Evolutionary conservation across 2,797 vertebrate species (phyloP).

Genomic region (Sternarchorhynchus goeldii): DNA sequence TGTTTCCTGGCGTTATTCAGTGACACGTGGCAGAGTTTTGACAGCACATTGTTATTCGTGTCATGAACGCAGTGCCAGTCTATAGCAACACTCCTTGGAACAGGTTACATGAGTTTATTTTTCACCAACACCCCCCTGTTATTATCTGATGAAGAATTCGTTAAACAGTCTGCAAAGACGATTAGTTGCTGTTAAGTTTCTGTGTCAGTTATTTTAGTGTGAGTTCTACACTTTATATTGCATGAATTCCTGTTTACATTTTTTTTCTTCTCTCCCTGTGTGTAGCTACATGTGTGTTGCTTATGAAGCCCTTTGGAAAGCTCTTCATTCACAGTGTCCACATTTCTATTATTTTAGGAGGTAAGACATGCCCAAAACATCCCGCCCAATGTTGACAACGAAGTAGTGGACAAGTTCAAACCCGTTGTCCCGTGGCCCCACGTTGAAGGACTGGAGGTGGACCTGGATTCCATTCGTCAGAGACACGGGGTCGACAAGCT

Average conservation of each 20-base stretch:
- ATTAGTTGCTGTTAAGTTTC: no score
- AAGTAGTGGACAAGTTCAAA: slow-evolving; percentile 82
- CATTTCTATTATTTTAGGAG: slow-evolving; percentile 72
- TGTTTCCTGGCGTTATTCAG: neutral
- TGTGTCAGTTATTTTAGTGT: no score
- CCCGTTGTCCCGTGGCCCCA: slow-evolving; percentile 96
- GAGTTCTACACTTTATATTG: no score
- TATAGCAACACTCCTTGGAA: neutral
- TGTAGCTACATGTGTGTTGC: no score
- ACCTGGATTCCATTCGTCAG: slow-evolving; percentile 90
- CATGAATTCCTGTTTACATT: no score
- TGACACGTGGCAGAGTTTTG: slow-evolving; percentile 36
- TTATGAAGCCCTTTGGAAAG: neutral
- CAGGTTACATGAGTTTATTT: neutral
- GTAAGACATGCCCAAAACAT: slow-evolving; percentile 72
- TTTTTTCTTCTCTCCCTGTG: no score
- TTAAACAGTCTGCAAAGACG: no score
- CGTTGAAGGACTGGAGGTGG: slow-evolving; percentile 96
- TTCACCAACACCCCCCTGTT: no score
- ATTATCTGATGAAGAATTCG: no score
- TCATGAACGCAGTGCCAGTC: neutral
- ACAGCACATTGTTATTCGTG: neutral
- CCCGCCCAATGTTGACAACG: slow-evolving; percentile 76
- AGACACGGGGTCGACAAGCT: slow-evolving; percentile 81
- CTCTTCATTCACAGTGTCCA: neutral